Base-by-base conservation (phyloP, 2,113 vertebrate species). In the Rallus limicola region DNA sequence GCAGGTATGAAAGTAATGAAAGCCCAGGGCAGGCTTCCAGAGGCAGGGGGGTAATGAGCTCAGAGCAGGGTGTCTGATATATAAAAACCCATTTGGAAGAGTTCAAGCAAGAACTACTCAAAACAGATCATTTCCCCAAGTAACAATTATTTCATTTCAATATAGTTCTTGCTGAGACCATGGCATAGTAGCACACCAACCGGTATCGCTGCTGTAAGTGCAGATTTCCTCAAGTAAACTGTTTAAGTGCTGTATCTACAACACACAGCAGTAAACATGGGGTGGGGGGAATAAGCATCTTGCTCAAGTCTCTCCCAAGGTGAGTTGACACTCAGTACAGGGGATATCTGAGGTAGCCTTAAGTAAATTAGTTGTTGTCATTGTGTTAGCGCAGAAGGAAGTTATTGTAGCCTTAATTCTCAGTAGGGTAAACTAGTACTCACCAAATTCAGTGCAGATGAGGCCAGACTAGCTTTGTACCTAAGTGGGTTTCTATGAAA, bases 271-370 rank as follows among this genome's bases (percentile, higher is more conserved):
- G 13, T 36, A 74, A 85, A 82, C 25, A 24, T 1, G 7, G 9
- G 9, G 13, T 16, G 53, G 55, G 8, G 42, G 2, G 21, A 16
- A 5, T 13, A 36, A 70, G 25, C 28, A 7, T 69, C 33, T 72
- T 76, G 11, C 25, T 71, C 11, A 74, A 21, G 31, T 24, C 31
- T 8, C 4, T 75, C 36, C 23, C 23, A 52, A 23, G 8, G 3
- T 79, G 42, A 76, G 9, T 56, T 94, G 64, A 33, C 0, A 0
- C 29, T 53, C 17, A 16, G 8, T 65, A 25, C 0, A 0, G 21
- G 7, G 33, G 6, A n/a, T 82, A 56, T 21, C 52, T 84, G 42
- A 89, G 23, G 5, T 80, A 53, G 16, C 14, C 5, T 62, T 69
- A 19, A 7, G 29, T 53, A 36, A 88, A 58, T 65, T 62, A 77